Evolutionary conservation across 2,888 invertebrate genomes (phyloP).

Genomic region (Euclidia mi): DNA sequence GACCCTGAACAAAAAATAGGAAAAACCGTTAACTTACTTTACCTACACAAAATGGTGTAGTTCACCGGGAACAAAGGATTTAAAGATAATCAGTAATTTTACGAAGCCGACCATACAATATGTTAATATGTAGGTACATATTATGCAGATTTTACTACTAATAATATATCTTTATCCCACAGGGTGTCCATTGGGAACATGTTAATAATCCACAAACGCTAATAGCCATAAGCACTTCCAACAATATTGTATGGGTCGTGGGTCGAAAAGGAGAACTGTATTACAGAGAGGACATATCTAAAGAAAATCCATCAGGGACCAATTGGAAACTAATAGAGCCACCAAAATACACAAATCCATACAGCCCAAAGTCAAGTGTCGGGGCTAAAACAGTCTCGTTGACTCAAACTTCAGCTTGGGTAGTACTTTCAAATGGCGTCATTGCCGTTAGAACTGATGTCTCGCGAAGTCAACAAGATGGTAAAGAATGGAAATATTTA

Average conservation of each 20-base stretch:
- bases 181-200: conserved; percentile 95
- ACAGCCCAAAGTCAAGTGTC: conserved; percentile 69
- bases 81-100: no score
- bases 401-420: conserved; percentile 94
- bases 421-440: conserved; percentile 92
- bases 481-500: conserved; percentile 95
- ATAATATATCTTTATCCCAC: conserved; percentile 20
- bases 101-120: no score
- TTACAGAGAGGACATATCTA: conserved; percentile 93
- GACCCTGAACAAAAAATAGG: no score
- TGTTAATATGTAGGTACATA: conserved; percentile 87
- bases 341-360: conserved; percentile 73
- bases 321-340: conserved; percentile 96
- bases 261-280: conserved; percentile 96
- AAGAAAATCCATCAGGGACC: conserved; percentile 91
- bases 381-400: conserved; percentile 94
- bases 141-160: conserved; percentile 10
- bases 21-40: no score
- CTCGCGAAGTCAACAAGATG: conserved; percentile 93
- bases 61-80: no score
- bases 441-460: conserved; percentile 95
- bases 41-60: no score
- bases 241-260: conserved; percentile 95
- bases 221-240: conserved; percentile 92
- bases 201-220: conserved; percentile 95